Evolutionary conservation across 2,888 invertebrate species (phyloP).

Genomic region (Apotomis betuletana): DNA sequence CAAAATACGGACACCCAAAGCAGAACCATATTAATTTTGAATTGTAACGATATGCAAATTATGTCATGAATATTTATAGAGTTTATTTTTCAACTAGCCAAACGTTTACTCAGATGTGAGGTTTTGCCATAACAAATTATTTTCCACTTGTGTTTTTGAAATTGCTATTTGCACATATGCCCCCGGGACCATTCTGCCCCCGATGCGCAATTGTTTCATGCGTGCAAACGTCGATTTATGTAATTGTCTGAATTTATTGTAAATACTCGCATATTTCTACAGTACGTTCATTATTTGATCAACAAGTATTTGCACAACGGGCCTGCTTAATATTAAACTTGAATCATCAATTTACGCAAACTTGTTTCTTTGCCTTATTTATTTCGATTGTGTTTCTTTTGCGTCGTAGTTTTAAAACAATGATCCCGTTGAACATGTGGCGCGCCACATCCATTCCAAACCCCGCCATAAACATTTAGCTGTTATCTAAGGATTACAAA

Average conservation of each 20-base stretch:
- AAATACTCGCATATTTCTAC: constrained; percentile 35
- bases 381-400: constrained; percentile 24
- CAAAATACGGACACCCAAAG: not conserved
- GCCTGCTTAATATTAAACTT: constrained; percentile 36
- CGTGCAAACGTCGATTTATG: constrained; percentile 49
- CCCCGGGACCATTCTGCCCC: constrained; percentile 47
- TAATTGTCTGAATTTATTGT: constrained; percentile 36
- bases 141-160: constrained; percentile 33
- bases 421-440: constrained; percentile 19
- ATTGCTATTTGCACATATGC: constrained; percentile 58
- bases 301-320: constrained; percentile 34
- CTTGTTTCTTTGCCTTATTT: constrained; percentile 30
- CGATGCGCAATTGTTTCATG: constrained; percentile 49
- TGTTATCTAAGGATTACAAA: constrained; percentile 30
- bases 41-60: constrained; percentile 50
- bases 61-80: constrained; percentile 69
- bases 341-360: constrained; percentile 31
- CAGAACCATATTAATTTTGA: constrained; percentile 8
- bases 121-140: constrained; percentile 27
- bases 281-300: constrained; percentile 42
- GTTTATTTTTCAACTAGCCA: constrained; percentile 60
- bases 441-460: constrained; percentile 5
- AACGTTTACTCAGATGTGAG: constrained; percentile 47
- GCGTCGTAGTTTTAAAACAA: constrained; percentile 22
- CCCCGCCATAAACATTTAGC: not conserved